A percentile compares a stretch with the other conserved stretches of the same genome.
These are phyloP conservation scores for Danaus plexippus DNA, from an alignment of 1,140 invertebrate species.

Conservation along the genomic window DNA sequence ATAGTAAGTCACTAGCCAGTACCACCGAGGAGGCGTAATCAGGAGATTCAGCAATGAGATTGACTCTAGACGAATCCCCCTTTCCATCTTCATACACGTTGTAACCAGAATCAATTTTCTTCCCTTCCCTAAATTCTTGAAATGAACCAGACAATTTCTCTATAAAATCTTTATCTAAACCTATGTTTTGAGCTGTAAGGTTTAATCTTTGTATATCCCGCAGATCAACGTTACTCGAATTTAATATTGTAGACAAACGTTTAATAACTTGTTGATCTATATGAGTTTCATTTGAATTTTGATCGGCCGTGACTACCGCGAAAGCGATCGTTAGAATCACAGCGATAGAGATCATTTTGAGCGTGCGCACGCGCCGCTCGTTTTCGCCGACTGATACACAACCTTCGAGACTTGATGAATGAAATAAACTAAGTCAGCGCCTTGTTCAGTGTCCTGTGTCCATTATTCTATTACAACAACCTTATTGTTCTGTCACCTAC, in stretches of 20 bases:
- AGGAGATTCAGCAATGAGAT: conserved; percentile 49
- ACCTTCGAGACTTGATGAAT: conserved; percentile 37
- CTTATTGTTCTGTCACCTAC: conserved; percentile 32
- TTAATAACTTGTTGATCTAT: conserved; percentile 40
- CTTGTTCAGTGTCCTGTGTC: conserved; percentile 23
- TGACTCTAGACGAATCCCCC: conserved; percentile 25
- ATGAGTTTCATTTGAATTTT: conserved; percentile 34
- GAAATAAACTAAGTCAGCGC: conserved; percentile 25
- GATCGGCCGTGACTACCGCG: conserved; percentile 29
- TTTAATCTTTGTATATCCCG: conserved; percentile 33
- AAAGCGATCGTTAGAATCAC: conserved; percentile 39
- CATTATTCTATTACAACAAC: conserved; percentile 37
- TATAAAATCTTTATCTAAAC: conserved; percentile 40
- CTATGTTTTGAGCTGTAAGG: conserved; percentile 36
- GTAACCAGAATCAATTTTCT: conserved; percentile 26
- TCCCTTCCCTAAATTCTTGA: conserved; percentile 22
- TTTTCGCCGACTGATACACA: conserved; percentile 40
- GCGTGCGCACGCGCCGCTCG: conserved; percentile 53
- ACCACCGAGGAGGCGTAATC: conserved; percentile 64
- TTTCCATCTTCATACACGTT: conserved; percentile 39
- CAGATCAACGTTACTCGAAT: conserved; percentile 34
- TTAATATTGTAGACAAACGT: conserved; percentile 27
- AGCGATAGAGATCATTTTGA: conserved; percentile 34
- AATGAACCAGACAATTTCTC: conserved; percentile 34
- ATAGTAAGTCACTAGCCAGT: conserved; percentile 57